Percentiles rank a stretch among this genome's conserved stretches.
These are phyloP conservation scores for Aphidoletes aphidimyza DNA, from an alignment of 2,888 invertebrate species.

Conservation along the genomic window DNA sequence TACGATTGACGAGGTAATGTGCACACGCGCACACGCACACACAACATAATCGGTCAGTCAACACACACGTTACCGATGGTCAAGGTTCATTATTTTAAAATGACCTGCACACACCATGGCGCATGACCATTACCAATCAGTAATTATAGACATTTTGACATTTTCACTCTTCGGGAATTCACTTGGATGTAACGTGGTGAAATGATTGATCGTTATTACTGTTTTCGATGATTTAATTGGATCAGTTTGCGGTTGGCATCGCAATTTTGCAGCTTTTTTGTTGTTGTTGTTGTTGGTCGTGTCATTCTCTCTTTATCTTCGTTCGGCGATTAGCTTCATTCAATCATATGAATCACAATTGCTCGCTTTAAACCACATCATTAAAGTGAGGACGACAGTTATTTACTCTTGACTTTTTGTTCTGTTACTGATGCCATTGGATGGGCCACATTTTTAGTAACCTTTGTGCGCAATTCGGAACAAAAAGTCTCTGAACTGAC, in stretches of 20 bases:
- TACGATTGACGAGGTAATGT: constrained; percentile 9
- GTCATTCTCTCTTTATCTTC: no score
- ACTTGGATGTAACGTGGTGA: neutral
- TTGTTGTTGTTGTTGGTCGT: no score
- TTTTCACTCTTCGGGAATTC: neutral
- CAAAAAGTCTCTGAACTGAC: neutral
- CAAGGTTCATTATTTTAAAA: constrained; percentile 50
- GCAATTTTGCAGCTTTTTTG: neutral
- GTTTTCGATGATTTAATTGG: constrained; percentile 18
- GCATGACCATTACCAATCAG: neutral
- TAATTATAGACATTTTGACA: constrained; percentile 26
- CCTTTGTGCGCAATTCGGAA: neutral
- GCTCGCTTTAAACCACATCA: neutral
- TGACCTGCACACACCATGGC: neutral
- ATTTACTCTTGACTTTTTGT: neutral
- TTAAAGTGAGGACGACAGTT: neutral
- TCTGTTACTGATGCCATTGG: neutral
- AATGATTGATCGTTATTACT: constrained; percentile 36
- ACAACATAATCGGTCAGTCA: neutral
- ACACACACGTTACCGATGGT: constrained; percentile 34
- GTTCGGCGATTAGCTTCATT: neutral
- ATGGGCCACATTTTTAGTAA: neutral
- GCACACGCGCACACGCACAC: no score
- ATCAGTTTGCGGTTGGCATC: constrained; percentile 31
- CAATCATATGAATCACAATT: neutral